Evolutionary conservation across 2,113 vertebrate species (phyloP).

Genomic region (Hemicordylus capensis): DNA sequence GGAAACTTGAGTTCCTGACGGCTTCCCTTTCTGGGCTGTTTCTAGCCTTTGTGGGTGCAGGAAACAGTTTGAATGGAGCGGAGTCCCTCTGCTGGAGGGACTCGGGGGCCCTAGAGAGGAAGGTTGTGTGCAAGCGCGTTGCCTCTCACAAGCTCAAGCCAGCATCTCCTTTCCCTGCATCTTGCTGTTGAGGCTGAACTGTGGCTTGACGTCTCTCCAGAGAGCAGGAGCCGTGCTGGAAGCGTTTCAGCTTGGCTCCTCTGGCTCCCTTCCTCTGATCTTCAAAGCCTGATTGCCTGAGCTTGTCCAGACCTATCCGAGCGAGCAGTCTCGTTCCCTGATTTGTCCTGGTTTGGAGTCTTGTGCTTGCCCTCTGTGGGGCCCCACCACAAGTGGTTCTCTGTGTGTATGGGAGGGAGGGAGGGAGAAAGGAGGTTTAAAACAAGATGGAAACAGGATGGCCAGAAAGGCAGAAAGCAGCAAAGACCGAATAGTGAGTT

Average conservation of each 20-base stretch:
- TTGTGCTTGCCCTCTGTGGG: fast-evolving
- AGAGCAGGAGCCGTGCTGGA: neutral
- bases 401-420: fast-evolving
- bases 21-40: neutral
- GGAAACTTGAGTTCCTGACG: neutral
- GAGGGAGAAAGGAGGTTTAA: too few species aligned
- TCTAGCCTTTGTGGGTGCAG: neutral
- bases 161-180: neutral
- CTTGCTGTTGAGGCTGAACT: neutral
- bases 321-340: neutral
- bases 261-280: fast-evolving
- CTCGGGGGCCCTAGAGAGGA: neutral
- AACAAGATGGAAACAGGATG: neutral
- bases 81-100: too few species aligned
- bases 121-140: neutral
- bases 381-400: neutral
- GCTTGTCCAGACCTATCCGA: neutral
- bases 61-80: neutral
- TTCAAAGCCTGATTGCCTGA: neutral
- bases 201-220: neutral
- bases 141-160: too few species aligned
- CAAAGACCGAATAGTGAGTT: neutral
- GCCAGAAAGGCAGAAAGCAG: neutral
- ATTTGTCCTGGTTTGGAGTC: neutral
- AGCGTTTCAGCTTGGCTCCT: neutral